phyloP scores from a whole-genome alignment of 2,888 invertebrate species.

The Tupiocoris notatus region DNA sequence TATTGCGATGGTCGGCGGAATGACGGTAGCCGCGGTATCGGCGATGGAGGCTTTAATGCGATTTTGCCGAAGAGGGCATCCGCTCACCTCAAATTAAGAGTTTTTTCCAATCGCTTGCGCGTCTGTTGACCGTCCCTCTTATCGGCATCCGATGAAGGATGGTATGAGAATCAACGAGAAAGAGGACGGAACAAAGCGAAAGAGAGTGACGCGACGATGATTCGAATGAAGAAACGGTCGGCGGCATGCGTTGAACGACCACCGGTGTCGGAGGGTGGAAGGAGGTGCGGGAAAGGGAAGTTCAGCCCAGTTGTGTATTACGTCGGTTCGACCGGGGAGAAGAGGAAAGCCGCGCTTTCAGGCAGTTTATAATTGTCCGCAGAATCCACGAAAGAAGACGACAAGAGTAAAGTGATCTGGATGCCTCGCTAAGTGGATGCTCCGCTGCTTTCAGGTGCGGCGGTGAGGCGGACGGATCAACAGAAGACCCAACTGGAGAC shows the following conservation, averaged over 20 bases:
- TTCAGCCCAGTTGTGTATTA: not conserved
- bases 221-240: not conserved
- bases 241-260: constrained; percentile 5
- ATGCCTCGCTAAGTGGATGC: constrained; percentile 35
- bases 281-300: constrained; percentile 15
- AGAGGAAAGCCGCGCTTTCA: not conserved
- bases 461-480: constrained; percentile 11
- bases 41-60: constrained; percentile 27
- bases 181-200: constrained; percentile 1
- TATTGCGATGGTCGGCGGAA: not conserved
- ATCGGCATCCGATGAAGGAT: constrained; percentile 33
- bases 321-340: not conserved
- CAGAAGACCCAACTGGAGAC: not conserved
- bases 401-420: constrained; percentile 37
- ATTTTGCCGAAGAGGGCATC: constrained; percentile 30
- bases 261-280: constrained; percentile 26
- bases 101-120: constrained; percentile 29
- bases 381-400: constrained; percentile 40
- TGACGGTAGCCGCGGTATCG: not conserved
- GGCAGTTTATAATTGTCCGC: constrained; percentile 38
- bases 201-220: constrained; percentile 20
- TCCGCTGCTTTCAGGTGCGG: not conserved
- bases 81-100: constrained; percentile 25
- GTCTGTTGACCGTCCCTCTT: constrained; percentile 16
- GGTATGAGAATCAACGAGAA: not conserved